Conservation (phyloP, 2,888 invertebrate genomes). For the Agrotis segetum region DNA sequence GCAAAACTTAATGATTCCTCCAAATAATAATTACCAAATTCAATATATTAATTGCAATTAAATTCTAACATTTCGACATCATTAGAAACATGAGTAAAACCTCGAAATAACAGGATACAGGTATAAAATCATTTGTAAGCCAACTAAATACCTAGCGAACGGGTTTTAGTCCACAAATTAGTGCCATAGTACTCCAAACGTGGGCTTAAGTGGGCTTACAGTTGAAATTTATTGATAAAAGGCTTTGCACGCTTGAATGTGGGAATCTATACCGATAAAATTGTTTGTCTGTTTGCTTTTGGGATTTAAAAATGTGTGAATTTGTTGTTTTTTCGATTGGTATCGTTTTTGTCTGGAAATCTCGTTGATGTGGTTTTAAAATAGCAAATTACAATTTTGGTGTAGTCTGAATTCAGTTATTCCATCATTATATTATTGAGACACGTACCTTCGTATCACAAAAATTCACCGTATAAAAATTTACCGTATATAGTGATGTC, state of each 20-base stretch:
- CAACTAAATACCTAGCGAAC: slow-evolving; percentile 59
- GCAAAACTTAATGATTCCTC: background rate
- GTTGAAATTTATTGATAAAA: slow-evolving; percentile 76
- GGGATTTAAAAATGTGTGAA: slow-evolving; percentile 34
- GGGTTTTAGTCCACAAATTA: slow-evolving; percentile 70
- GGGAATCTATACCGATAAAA: slow-evolving; percentile 63
- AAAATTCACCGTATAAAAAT: no score
- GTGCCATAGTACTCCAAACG: slow-evolving; percentile 62
- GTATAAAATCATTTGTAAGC: slow-evolving; percentile 62
- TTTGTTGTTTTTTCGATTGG: slow-evolving; percentile 17
- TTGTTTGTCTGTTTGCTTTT: slow-evolving; percentile 50
- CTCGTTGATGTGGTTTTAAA: background rate
- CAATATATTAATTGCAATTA: background rate
- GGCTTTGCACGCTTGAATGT: slow-evolving; percentile 70
- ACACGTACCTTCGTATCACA: no score
- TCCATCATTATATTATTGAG: no score
- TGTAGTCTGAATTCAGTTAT: background rate
- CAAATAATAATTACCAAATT: background rate
- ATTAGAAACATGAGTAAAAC: slow-evolving; percentile 12
- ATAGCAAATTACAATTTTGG: background rate
- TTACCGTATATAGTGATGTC: no score
- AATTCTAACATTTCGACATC: background rate
- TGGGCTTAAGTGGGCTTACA: slow-evolving; percentile 67
- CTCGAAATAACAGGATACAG: slow-evolving; percentile 24
- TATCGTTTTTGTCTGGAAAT: slow-evolving; percentile 1